Conservation (phyloP, 2,888 invertebrate species). For the Heteropelma amictum region DNA sequence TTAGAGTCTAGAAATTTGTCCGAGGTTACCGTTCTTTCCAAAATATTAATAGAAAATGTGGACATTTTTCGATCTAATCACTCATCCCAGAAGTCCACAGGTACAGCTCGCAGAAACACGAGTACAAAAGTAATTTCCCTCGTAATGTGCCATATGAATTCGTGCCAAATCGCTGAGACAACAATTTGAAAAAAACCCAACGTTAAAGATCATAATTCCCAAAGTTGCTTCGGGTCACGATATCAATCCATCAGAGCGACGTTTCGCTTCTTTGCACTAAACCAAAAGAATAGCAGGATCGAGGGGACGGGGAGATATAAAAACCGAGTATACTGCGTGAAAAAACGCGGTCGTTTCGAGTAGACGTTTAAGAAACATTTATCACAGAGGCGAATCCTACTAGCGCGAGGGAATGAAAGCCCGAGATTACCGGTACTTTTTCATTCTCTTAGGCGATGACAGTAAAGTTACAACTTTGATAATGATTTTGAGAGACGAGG, state of each 20-base stretch:
- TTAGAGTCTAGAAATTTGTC: background rate
- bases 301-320: conserved; percentile 17
- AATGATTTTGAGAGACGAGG: background rate
- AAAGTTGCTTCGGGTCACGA: too few species aligned
- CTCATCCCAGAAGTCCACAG: too few species aligned
- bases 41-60: too few species aligned
- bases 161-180: too few species aligned
- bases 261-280: too few species aligned
- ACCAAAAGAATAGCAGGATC: too few species aligned
- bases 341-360: background rate
- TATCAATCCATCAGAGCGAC: conserved; percentile 52
- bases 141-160: too few species aligned
- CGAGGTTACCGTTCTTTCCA: background rate
- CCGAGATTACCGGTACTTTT: conserved; percentile 1
- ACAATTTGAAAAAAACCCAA: too few species aligned
- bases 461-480: conserved; percentile 9
- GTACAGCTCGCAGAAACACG: too few species aligned
- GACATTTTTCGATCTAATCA: too few species aligned
- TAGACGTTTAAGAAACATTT: conserved; percentile 30
- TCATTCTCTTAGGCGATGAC: background rate
- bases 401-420: background rate
- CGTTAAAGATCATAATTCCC: too few species aligned
- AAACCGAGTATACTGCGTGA: background rate
- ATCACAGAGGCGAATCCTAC: conserved; percentile 30
- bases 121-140: too few species aligned